These are phyloP conservation scores for Amphipoea oculea DNA, from an alignment of 2,888 invertebrate species.

Conservation along the genomic window DNA sequence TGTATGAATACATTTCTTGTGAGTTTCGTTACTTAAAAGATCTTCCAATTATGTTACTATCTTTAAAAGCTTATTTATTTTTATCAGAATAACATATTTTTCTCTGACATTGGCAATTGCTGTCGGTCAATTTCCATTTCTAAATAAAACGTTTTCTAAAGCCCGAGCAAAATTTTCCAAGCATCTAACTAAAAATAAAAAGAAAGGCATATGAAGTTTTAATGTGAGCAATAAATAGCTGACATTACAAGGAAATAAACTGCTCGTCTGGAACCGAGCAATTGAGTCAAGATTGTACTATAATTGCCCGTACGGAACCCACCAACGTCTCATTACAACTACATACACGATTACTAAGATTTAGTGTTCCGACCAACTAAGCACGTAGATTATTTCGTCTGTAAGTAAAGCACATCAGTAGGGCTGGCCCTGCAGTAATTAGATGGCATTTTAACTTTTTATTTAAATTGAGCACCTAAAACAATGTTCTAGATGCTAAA, in stretches of 20 bases:
- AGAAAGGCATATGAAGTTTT: conserved; percentile 16
- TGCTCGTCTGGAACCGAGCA: conserved; percentile 59
- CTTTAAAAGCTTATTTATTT: neutral
- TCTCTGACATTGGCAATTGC: neutral
- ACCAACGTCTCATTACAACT: conserved; percentile 64
- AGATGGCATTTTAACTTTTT: neutral
- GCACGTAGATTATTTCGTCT: conserved; percentile 64
- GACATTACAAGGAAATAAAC: conserved; percentile 58
- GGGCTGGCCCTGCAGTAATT: conserved; percentile 43
- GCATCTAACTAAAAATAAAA: neutral
- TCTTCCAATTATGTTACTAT: conserved; percentile 5
- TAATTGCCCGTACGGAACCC: conserved; percentile 70
- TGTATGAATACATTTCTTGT: neutral
- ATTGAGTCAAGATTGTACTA: conserved; percentile 63
- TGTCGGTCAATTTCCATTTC: neutral
- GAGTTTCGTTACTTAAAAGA: neutral
- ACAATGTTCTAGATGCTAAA: neutral
- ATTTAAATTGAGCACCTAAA: neutral
- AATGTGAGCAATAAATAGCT: conserved; percentile 43
- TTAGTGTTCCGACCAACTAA: conserved; percentile 58
- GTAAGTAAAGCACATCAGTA: conserved; percentile 56
- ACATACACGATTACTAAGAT: conserved; percentile 70
- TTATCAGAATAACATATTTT: neutral
- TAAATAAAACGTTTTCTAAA: neutral
- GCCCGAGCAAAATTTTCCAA: neutral